Base-by-base conservation (phyloP, 2,113 vertebrate species). In the Galeopterus variegatus region DNA sequence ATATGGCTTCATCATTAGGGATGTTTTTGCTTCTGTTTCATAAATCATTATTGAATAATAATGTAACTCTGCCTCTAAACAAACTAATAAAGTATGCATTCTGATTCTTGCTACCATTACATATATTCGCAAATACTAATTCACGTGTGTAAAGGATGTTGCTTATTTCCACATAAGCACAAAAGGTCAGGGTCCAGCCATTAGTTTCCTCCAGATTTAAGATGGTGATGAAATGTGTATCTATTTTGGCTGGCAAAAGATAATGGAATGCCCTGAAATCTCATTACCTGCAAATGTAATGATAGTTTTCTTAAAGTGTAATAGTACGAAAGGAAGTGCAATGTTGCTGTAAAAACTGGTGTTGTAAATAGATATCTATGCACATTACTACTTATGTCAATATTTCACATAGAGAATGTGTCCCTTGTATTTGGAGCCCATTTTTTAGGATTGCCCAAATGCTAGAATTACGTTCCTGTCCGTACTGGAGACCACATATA, bases 211-310 rank as follows among this genome's bases (percentile, higher is more conserved):
- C 45, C 41, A 73, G 33, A 60, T 70, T 84, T 82, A 96, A 96
- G 36, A 73, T 64, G 41, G 50, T 88, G 65, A 67, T 73, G 84
- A 96, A 95, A 94, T 84, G 26, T 56, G 1, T 82, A 72, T 72
- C 82, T 92, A 77, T 94, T 73, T 85, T 76, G 18, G 2, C 41
- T 90, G 77, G 72, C 87, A 82, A 87, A 86, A 86, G 18, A 88
- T 87, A 95, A 95, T 69, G 19, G 26, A 92, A 89, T 90, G 8
- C 24, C 69, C 60, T 73, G 90, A 95, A 97, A 95, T 97, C 58
- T 88, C 70, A 95, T 95, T 92, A 90, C 60, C 84, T 85, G 8
- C 5, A 85, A 91, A 77, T 69, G 23, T 28, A 97, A 73, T 87
- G 56, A 92, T 67, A 89, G 45, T 95, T 26, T 90, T 90, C 64